Evolutionary conservation across 2,797 vertebrate genomes (phyloP).

Genomic region (Salarias fasciatus): DNA sequence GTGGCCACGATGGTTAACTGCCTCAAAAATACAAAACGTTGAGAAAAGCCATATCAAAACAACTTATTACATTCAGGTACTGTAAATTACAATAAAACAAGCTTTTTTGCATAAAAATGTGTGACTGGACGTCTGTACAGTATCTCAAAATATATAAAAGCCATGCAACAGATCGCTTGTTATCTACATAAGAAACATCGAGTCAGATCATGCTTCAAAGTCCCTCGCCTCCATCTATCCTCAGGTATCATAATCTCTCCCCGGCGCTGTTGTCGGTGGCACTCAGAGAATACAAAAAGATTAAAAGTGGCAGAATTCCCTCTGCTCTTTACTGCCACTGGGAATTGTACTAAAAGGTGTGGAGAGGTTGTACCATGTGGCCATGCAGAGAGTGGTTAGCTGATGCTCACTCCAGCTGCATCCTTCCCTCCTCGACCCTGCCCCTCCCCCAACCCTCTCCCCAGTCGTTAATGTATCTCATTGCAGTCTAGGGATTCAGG

Average conservation of each 20-base stretch:
- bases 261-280: slow-evolving; percentile 49
- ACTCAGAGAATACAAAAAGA: slow-evolving; percentile 59
- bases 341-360: slow-evolving; percentile 35
- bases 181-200: slow-evolving; percentile 62
- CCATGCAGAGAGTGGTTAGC: slow-evolving; percentile 18
- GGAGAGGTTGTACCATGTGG: slow-evolving; percentile 30
- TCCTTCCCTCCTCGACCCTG: too few species aligned
- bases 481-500: slow-evolving; percentile 67
- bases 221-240: slow-evolving; percentile 36
- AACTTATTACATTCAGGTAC: slow-evolving; percentile 61
- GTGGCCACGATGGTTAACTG: slow-evolving; percentile 33
- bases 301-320: slow-evolving; percentile 48
- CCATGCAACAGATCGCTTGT: slow-evolving; percentile 69
- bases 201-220: slow-evolving; percentile 53
- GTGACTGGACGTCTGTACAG: slow-evolving; percentile 55
- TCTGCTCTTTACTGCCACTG: slow-evolving; percentile 24
- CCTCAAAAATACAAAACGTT: slow-evolving; percentile 58
- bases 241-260: slow-evolving; percentile 48
- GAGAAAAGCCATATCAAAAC: slow-evolving; percentile 68
- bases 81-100: slow-evolving; percentile 62
- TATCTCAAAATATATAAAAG: slow-evolving; percentile 73
- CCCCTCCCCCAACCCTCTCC: not conserved
- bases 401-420: slow-evolving; percentile 24
- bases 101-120: slow-evolving; percentile 79
- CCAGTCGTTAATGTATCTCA: slow-evolving; percentile 28